phyloP scores from a whole-genome alignment of 1,140 invertebrate species.

The Ectropis grisescens region DNA sequence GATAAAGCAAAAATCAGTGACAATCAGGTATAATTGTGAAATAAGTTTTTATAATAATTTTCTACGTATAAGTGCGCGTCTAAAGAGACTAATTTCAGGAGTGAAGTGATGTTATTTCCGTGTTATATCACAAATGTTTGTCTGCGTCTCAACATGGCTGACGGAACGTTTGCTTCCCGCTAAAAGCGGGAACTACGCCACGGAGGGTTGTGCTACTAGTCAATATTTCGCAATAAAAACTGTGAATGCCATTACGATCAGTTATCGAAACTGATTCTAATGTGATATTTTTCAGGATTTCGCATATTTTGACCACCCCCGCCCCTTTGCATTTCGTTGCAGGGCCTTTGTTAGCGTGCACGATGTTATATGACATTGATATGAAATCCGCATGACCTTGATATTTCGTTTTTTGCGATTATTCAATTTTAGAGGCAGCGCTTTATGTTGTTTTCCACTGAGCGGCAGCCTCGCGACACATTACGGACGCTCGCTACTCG shows the following conservation, averaged over 20 bases:
- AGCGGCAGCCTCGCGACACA: conserved; percentile 39
- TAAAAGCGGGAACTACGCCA: conserved; percentile 71
- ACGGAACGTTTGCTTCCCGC: conserved; percentile 70
- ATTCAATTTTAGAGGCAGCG: conserved; percentile 49
- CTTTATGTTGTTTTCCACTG: conserved; percentile 55
- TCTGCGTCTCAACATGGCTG: conserved; percentile 71
- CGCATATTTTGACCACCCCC: conserved; percentile 64
- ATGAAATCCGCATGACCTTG: conserved; percentile 70
- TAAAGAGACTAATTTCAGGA: conserved; percentile 38
- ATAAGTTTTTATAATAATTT: conserved; percentile 54
- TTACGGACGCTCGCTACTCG: conserved; percentile 40
- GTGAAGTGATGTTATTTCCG: conserved; percentile 66
- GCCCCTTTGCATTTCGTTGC: conserved; percentile 68
- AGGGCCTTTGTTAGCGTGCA: conserved; percentile 69
- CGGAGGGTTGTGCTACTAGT: conserved; percentile 60
- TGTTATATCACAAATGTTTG: conserved; percentile 71
- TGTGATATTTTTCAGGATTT: conserved; percentile 57
- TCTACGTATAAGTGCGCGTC: conserved; percentile 51
- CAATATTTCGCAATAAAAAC: conserved; percentile 53
- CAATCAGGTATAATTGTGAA: conserved; percentile 69
- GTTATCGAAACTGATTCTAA: conserved; percentile 64
- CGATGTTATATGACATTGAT: conserved; percentile 69
- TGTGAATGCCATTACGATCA: conserved; percentile 57
- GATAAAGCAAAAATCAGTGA: conserved; percentile 72
- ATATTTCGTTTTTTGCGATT: conserved; percentile 64